Base-by-base conservation (phyloP, 1,140 invertebrate species). In the Scaptomyza graminum region DNA sequence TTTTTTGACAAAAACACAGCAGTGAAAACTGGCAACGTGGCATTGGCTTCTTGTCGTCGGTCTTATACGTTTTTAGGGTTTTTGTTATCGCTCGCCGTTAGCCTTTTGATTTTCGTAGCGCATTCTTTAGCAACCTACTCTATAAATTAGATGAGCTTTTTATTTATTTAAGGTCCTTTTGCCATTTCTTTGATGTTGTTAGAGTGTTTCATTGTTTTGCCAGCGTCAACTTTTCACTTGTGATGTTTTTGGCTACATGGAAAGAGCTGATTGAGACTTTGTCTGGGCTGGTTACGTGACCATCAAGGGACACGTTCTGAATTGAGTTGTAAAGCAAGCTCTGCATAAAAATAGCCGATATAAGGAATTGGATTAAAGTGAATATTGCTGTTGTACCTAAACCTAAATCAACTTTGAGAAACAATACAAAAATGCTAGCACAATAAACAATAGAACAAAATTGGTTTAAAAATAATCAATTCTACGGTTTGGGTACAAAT, bases 101-200 rank as follows among this genome's bases (percentile, higher is more conserved):
- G 61, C 37, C 61, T 55, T 70, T 77, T 62, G 46, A 61, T 56
- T 60, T 44, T 46, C 31, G 25, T 44, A 73, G 56, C 54, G 56
- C 46, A 39, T 54, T 61, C 49, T 65, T 50, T 66, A 28, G 41
- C 57, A 71, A 66, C 50, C 52, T 78, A 67, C 55, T 85, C 47
- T 64, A 64, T 71, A 81, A 85, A 74, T 74, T 68, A 60, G 37
- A 51, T 50, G 60, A 50, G 47, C n/a, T 22, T 81, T 77, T 80
- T 84, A 84, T 84, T 84, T 85, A 85, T 85, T 85, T 81, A 77
- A 85, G 74, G 44, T 69, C 49, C 47, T 73, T 11, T 83, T 73
- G 44, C 43, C 44, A 54, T 79, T 69, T 61, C 79, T 71, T 71
- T 82, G 62, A 77, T 55, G 18, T 11, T 69, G n/a, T 41, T 69